Conservation (phyloP, 2,888 invertebrate species). For the Myopa tessellatipennis region DNA sequence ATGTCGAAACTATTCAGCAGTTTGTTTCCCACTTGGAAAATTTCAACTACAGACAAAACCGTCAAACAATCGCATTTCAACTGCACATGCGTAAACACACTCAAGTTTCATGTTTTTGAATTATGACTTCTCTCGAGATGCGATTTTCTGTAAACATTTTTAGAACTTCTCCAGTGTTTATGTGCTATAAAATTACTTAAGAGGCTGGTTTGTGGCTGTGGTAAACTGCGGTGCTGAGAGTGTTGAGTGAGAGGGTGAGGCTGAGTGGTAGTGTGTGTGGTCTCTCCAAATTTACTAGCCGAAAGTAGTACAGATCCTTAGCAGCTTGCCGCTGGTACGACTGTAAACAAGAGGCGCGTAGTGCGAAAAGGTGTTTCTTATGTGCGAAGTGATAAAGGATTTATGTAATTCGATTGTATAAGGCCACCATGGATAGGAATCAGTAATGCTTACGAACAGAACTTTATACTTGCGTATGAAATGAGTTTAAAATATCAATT, state of each 20-base stretch:
- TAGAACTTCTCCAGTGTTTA: conserved; percentile 24
- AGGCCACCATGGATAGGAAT: too few relatives aligned
- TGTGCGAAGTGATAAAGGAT: too few relatives aligned
- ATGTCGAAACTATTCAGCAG: not conserved
- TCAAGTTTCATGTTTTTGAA: not conserved
- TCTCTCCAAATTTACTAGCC: not conserved
- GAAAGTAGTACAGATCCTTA: too few relatives aligned
- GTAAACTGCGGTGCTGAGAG: not conserved
- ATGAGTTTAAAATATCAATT: too few relatives aligned
- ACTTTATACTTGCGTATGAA: too few relatives aligned
- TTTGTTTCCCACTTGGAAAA: not conserved
- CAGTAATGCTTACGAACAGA: too few relatives aligned
- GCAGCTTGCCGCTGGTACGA: too few relatives aligned
- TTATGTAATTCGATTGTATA: too few relatives aligned
- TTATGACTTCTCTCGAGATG: not conserved
- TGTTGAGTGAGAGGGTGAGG: not conserved
- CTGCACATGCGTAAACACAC: too few relatives aligned
- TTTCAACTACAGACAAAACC: not conserved
- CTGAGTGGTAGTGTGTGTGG: conserved; percentile 3
- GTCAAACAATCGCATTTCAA: not conserved
- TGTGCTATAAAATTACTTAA: conserved; percentile 17
- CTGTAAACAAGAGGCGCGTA: too few relatives aligned
- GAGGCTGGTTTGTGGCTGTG: not conserved
- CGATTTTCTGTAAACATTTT: conserved; percentile 28
- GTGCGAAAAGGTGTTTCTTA: too few relatives aligned